Conservation (phyloP, 2,888 invertebrate species). For the Drosophila affinis region DNA sequence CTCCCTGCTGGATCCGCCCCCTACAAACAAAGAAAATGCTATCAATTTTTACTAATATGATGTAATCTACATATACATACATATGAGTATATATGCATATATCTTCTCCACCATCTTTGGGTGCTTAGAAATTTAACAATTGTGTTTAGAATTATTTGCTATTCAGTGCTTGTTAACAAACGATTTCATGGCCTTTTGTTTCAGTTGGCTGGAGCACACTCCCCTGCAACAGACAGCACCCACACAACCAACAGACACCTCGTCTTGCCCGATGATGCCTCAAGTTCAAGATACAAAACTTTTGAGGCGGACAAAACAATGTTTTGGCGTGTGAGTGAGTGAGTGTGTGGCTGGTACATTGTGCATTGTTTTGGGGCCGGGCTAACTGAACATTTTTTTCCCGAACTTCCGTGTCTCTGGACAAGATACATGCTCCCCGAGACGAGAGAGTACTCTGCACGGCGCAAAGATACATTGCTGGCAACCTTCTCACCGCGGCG, state of each 20-base stretch:
- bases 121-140: not conserved
- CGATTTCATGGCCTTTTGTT: not conserved
- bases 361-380: slow-evolving; percentile 46
- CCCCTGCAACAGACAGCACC: not conserved
- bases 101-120: not conserved
- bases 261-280: slow-evolving; percentile 59
- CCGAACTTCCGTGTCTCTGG: slow-evolving; percentile 40
- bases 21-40: not conserved
- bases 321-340: slow-evolving; percentile 36
- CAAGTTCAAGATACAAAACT: slow-evolving; percentile 74
- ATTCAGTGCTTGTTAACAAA: not conserved
- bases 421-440: slow-evolving; percentile 28
- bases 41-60: not conserved
- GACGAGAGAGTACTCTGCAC: not conserved
- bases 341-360: slow-evolving; percentile 34
- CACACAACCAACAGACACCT: not conserved
- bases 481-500: slow-evolving; percentile 9
- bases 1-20: no score
- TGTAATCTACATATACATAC: not conserved
- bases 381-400: slow-evolving; percentile 31
- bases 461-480: slow-evolving; percentile 28
- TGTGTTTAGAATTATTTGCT: not conserved
- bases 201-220: not conserved
- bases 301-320: slow-evolving; percentile 52
- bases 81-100: not conserved